Evolutionary conservation across 1,140 invertebrate species (phyloP).

Genomic region (Papilio polyxenes): DNA sequence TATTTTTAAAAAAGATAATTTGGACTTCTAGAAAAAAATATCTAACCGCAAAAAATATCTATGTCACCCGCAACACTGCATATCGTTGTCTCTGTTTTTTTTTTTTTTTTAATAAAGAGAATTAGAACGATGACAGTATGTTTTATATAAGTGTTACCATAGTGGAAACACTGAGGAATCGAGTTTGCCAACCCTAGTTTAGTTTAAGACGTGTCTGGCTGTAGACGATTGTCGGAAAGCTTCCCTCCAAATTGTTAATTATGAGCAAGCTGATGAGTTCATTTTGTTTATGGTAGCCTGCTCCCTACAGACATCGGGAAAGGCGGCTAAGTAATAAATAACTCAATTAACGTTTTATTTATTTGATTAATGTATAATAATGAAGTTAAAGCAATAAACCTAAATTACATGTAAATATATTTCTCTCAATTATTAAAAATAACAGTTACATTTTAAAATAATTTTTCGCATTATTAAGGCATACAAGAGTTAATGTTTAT

Average conservation of each 20-base stretch:
- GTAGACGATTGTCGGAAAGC: conserved; percentile 11
- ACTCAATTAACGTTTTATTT: background rate
- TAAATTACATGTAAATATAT: too few species aligned
- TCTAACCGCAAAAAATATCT: too few species aligned
- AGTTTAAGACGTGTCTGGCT: conserved; percentile 8
- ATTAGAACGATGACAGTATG: background rate
- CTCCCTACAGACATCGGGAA: conserved; percentile 20
- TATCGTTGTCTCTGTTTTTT: background rate
- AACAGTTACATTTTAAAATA: too few species aligned
- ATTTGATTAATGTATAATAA: background rate
- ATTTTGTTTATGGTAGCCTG: conserved; percentile 15
- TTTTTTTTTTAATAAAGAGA: background rate
- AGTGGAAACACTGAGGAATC: background rate
- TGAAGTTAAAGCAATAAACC: too few species aligned
- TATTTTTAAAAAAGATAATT: too few species aligned
- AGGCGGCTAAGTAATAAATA: background rate
- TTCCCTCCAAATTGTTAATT: conserved; percentile 34
- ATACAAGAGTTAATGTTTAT: too few species aligned
- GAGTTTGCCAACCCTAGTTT: background rate
- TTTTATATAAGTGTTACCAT: background rate
- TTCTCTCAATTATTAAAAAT: too few species aligned
- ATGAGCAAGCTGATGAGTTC: conserved; percentile 16
- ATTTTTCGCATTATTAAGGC: too few species aligned
- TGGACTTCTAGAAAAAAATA: too few species aligned
- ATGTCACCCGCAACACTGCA: too few species aligned